Evolutionary conservation across 2,113 vertebrate species (phyloP), one percentile per base, ranked within the genome.

Genomic region (Pandion haliaetus): DNA sequence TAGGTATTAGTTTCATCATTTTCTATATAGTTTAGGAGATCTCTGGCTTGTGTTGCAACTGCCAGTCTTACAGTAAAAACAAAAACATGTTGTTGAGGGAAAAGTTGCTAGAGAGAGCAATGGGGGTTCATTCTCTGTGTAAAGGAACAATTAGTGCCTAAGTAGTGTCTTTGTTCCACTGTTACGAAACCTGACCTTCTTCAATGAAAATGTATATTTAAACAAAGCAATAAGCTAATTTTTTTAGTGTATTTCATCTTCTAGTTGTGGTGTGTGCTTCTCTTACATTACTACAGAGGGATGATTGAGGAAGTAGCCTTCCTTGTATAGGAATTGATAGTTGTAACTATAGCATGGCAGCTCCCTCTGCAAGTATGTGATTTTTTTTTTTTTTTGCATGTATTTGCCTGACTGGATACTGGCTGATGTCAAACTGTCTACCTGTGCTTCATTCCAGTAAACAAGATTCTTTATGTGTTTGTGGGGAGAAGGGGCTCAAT

Each of bases 261-360:
- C 55, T 10, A 47, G 16, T 34, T 59, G 11, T 34, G 31, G 14
- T 44, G 23, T 0, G 1, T 5, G 9, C 21, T 82, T 65, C 17
- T 40, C 6, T 67, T 47, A 7, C 0, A 0, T 54, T 57, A 17
- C 17, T 40, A 10, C 10, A 34, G 49, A 62, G 29, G 10, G 10
- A 13, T 36, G 32, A 17, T 28, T 57, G 65, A 84, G 7, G 20
- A 81, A 86, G 7, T 45, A 45, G 11, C 17, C 25, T 52, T 73
- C 50, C n/a, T 32, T 44, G 31, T 20, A 14, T 5, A 40, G 7
- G 14, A 77, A 36, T 1, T 72, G 23, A 14, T 23, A 80, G 62
- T 11, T 76, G 10, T 17, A 50, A 45, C 25, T 45, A 8, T 29
- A 63, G 45, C 59, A 42, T n/a, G 23, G 45, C 49, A 69, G 25